These are phyloP conservation scores for Notothenia rossii DNA, from an alignment of 2,113 vertebrate genomes.

Conservation along the genomic window DNA sequence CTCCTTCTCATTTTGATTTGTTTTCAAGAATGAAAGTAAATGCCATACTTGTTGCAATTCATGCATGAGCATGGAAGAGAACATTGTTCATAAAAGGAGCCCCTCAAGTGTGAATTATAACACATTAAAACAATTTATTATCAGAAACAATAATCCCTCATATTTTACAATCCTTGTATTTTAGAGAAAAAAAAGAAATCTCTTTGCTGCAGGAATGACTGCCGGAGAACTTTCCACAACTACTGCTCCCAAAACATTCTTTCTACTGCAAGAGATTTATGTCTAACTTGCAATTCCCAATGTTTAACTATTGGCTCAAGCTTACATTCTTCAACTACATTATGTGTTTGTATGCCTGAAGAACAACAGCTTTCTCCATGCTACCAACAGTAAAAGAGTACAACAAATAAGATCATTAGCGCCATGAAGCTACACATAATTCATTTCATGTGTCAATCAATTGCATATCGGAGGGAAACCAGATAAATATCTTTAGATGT, in stretches of 20 bases:
- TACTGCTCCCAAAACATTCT: neutral
- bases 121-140: neutral
- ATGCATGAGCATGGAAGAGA: neutral
- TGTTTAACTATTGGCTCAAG: neutral
- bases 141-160: neutral
- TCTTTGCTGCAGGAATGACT: too few species aligned
- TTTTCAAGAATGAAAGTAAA: neutral
- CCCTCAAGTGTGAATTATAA: neutral
- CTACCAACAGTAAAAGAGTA: neutral
- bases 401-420: neutral
- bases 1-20: neutral
- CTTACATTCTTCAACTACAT: neutral
- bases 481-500: slow-evolving; percentile 60
- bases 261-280: neutral
- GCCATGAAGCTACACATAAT: neutral
- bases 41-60: too few species aligned
- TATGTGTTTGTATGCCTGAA: neutral
- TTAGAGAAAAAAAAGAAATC: too few species aligned
- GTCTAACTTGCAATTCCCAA: neutral
- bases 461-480: neutral
- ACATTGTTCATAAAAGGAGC: neutral
- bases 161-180: neutral
- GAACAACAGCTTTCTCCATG: neutral
- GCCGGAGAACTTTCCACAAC: neutral
- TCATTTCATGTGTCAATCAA: neutral